Evolutionary conservation across 2,797 vertebrate species (phyloP).

Genomic region (Botia almorhae): DNA sequence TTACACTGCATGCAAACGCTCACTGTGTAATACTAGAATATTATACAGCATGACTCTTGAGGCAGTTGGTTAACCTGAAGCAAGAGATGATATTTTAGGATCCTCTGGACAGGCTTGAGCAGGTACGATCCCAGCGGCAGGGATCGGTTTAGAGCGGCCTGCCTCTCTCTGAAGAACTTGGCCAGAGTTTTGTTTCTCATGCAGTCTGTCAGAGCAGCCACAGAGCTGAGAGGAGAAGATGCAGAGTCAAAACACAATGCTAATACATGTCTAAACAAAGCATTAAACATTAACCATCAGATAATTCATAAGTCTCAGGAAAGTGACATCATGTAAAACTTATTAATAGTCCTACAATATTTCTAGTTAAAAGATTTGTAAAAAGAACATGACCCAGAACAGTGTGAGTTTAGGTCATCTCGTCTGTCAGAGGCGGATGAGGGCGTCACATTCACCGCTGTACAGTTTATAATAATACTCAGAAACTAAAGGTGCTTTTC

Average conservation of each 20-base stretch:
- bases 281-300: neutral
- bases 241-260: constrained; percentile 8
- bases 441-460: too few species aligned
- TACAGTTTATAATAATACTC: neutral
- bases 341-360: too few species aligned
- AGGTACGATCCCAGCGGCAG: constrained; percentile 93
- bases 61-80: constrained; percentile 82
- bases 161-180: constrained; percentile 88
- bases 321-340: too few species aligned
- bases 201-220: constrained; percentile 87
- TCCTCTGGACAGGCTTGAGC: constrained; percentile 94
- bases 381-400: too few species aligned
- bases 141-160: constrained; percentile 81
- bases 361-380: too few species aligned
- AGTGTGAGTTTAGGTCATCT: too few species aligned
- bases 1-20: too few species aligned
- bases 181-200: constrained; percentile 90
- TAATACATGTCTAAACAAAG: neutral
- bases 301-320: neutral
- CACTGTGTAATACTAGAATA: neutral
- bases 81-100: constrained; percentile 95
- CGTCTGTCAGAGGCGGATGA: too few species aligned
- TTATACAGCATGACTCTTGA: too few species aligned
- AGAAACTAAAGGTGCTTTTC: neutral
- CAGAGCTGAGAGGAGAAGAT: constrained; percentile 77